Base-by-base conservation (phyloP, 2,113 vertebrate species). In the Orientallactaga bullata region DNA sequence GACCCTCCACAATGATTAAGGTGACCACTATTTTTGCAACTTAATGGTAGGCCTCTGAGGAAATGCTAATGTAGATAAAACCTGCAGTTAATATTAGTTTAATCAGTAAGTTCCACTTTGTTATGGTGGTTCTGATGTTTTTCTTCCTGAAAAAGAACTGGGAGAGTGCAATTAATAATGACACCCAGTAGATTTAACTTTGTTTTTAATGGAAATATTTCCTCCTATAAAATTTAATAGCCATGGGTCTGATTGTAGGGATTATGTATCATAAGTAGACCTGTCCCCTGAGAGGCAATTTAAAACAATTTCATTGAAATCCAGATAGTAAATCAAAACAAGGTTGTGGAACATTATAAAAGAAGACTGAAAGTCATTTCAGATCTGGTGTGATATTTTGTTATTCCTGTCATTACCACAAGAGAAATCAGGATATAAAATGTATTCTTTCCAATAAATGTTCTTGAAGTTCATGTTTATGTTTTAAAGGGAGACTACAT, bases 131-230 rank as follows among this genome's bases (percentile, higher is more conserved):
- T 91, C 51, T 90, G 63, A 66, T 72, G 51, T 88, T 85, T 90
- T 89, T 83, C 37, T 90, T 51, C 79, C 37, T 65, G 37, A 60
- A 94, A 71, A 89, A 86, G 74, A 95, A 95, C 68, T 88, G 28
- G 9, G 63, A 35, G 69, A 89, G 69, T 30, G 1, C 72, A 71
- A 88, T 94, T 90, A 94, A 83, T 94, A 85, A 92, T 91, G 32
- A 51, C 79, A 95, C 6, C 80, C 61, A 61, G 28, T 84, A 86
- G 58, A 47, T 73, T 80, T 79, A n/a, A 66, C 83, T 93, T 96
- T 95, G 92, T 88, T 95, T 96, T 97, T 95, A 30, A 55, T 94
- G 90, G 85, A 94, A 96, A 73, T 95, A 47, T 94, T 95, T 96
- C 89, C 77, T 89, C 69, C 74, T 77, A 13, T 96, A 93, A 95